Percentiles rank a stretch among this genome's conserved stretches.
Evolutionary conservation across 2,797 vertebrate species (phyloP).

Genomic region (Mormyrus proboscirostris): DNA sequence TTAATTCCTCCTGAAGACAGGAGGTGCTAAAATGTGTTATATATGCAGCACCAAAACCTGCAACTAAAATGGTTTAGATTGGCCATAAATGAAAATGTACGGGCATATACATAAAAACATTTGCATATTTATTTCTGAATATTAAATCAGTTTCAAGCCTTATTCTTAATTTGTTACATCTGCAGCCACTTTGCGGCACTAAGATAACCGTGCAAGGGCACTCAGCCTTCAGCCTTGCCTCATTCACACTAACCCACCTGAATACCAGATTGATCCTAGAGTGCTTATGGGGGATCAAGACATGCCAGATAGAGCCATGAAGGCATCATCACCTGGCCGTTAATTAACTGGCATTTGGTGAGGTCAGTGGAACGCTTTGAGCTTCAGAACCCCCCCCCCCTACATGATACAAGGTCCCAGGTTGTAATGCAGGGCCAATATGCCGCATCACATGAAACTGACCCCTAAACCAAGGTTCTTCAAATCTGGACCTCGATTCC

Average conservation of each 20-base stretch:
- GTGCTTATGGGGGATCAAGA: background rate
- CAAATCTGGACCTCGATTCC: too few relatives aligned
- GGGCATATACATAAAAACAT: constrained; percentile 42
- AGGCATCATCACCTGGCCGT: background rate
- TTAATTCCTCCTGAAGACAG: constrained; percentile 29
- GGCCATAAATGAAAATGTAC: constrained; percentile 15
- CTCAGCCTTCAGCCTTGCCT: background rate
- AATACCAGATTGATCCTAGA: background rate
- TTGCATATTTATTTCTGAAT: constrained; percentile 17
- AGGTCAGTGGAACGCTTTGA: background rate
- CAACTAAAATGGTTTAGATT: constrained; percentile 40
- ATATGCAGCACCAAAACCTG: constrained; percentile 47
- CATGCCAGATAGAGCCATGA: background rate
- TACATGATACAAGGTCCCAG: background rate
- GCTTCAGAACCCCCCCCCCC: background rate
- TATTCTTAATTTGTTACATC: constrained; percentile 24
- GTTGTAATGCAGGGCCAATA: background rate
- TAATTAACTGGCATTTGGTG: background rate
- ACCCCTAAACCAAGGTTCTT: background rate
- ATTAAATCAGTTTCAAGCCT: constrained; percentile 33
- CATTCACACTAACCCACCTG: background rate
- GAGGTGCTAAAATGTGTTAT: constrained; percentile 25
- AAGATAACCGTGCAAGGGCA: background rate
- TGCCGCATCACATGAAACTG: background rate
- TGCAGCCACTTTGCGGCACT: background rate